Conservation (phyloP, 2,113 vertebrate species). For the Scytalopus superciliaris region DNA sequence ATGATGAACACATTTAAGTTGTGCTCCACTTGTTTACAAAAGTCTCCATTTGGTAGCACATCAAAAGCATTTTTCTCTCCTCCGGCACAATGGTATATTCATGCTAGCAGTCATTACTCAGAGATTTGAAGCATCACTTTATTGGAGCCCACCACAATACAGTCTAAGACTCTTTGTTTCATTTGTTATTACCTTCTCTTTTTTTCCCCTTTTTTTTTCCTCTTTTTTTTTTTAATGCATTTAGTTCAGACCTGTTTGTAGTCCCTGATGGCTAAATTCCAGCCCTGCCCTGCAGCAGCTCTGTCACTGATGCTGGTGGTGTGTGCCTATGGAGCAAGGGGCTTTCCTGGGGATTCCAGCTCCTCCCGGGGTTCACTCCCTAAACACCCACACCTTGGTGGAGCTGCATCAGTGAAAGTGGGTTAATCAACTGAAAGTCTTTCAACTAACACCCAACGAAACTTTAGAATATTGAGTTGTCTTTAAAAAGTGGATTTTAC, state of each 20-base stretch:
- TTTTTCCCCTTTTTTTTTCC: no score
- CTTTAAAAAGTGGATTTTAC: background rate
- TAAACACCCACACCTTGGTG: background rate
- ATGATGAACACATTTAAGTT: conserved; percentile 67
- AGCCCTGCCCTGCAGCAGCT: background rate
- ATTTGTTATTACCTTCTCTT: conserved; percentile 58
- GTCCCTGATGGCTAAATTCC: conserved; percentile 31
- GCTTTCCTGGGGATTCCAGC: background rate
- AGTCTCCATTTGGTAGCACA: conserved; percentile 71
- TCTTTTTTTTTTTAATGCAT: background rate
- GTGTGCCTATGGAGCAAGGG: fast-evolving
- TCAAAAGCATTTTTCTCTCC: conserved; percentile 74
- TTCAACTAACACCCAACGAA: background rate
- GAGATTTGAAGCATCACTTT: conserved; percentile 72
- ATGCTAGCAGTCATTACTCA: conserved; percentile 69
- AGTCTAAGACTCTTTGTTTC: conserved; percentile 65
- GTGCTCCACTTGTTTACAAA: conserved; percentile 74
- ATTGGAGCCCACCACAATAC: conserved; percentile 67
- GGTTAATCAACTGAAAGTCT: background rate
- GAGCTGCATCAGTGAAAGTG: background rate
- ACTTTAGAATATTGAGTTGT: background rate
- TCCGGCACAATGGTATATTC: conserved; percentile 73
- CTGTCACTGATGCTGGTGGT: background rate
- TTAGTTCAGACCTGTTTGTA: conserved; percentile 45
- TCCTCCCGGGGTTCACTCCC: background rate